Evolutionary conservation across 2,113 vertebrate genomes (phyloP).

Genomic region (Nibea coibor): DNA sequence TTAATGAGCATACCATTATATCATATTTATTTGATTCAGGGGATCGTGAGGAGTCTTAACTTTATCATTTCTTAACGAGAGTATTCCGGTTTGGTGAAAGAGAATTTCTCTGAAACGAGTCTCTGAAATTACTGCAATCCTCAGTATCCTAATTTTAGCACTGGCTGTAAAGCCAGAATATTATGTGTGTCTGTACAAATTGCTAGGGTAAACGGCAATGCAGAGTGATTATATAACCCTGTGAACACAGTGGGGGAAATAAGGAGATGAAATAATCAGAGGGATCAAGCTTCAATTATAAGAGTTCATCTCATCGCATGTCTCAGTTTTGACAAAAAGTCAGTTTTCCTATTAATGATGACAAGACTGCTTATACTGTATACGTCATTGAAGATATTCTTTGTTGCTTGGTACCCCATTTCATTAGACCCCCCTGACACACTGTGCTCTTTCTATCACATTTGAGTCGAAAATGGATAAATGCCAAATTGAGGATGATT

Average conservation of each 20-base stretch:
- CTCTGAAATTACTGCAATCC: conserved; percentile 21
- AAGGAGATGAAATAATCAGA: conserved; percentile 30
- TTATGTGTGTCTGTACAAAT: conserved; percentile 36
- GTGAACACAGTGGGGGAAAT: conserved; percentile 27
- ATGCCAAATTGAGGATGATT: conserved; percentile 39
- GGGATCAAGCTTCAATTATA: conserved; percentile 33
- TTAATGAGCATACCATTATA: conserved; percentile 32
- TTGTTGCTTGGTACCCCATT: conserved; percentile 16
- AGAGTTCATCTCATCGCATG: conserved; percentile 24
- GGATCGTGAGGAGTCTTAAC: conserved; percentile 1
- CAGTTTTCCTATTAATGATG: neutral
- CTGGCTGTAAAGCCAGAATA: neutral
- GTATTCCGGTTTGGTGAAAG: conserved; percentile 15
- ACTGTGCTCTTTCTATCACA: conserved; percentile 21
- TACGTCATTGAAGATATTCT: conserved; percentile 13
- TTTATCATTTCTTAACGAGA: conserved; percentile 36
- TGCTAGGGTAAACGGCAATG: neutral
- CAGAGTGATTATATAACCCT: conserved; percentile 37
- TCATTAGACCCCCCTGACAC: conserved; percentile 14
- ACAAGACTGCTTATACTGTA: neutral
- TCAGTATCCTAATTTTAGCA: conserved; percentile 25
- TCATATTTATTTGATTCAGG: conserved; percentile 24
- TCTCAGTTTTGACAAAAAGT: conserved; percentile 12
- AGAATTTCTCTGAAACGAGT: conserved; percentile 7
- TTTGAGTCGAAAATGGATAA: conserved; percentile 32